Percentiles rank a stretch among this genome's conserved stretches.
These are phyloP conservation scores for Pangasius sanitwongsei DNA, from an alignment of 2,797 vertebrate genomes.

Conservation along the genomic window DNA sequence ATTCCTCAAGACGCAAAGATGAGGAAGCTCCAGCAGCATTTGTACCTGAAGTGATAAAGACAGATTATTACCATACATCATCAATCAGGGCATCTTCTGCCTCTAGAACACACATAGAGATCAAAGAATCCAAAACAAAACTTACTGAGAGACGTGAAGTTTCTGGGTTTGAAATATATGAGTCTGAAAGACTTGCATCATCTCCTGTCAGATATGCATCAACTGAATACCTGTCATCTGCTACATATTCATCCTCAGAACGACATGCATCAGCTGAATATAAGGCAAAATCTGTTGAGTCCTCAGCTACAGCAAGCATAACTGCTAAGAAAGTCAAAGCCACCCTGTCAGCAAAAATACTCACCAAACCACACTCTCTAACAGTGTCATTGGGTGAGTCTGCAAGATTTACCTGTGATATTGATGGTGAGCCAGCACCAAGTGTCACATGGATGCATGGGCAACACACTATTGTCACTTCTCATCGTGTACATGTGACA, in stretches of 20 bases:
- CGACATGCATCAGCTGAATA: constrained; percentile 74
- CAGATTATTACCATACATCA: constrained; percentile 87
- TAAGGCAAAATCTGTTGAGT: constrained; percentile 75
- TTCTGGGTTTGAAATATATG: constrained; percentile 78
- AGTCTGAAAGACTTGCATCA: constrained; percentile 72
- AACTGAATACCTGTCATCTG: constrained; percentile 72
- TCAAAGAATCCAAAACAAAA: constrained; percentile 87
- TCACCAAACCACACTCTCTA: constrained; percentile 92
- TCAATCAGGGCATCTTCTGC: constrained; percentile 89
- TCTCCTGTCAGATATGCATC: constrained; percentile 68
- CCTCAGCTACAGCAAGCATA: constrained; percentile 74
- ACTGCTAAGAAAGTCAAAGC: constrained; percentile 81
- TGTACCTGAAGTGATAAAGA: constrained; percentile 87
- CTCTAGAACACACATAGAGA: constrained; percentile 81
- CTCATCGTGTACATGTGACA: constrained; percentile 80
- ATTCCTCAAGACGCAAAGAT: constrained; percentile 87
- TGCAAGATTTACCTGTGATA: constrained; percentile 90
- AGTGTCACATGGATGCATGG: constrained; percentile 86
- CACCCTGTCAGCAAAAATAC: constrained; percentile 86
- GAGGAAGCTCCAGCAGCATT: constrained; percentile 81
- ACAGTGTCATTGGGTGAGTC: constrained; percentile 87
- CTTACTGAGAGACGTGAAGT: constrained; percentile 83
- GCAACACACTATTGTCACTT: constrained; percentile 78
- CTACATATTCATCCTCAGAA: constrained; percentile 76
- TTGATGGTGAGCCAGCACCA: constrained; percentile 93